These are phyloP conservation scores for Podarcis lilfordi DNA, from an alignment of 2,797 vertebrate genomes.

Conservation along the genomic window DNA sequence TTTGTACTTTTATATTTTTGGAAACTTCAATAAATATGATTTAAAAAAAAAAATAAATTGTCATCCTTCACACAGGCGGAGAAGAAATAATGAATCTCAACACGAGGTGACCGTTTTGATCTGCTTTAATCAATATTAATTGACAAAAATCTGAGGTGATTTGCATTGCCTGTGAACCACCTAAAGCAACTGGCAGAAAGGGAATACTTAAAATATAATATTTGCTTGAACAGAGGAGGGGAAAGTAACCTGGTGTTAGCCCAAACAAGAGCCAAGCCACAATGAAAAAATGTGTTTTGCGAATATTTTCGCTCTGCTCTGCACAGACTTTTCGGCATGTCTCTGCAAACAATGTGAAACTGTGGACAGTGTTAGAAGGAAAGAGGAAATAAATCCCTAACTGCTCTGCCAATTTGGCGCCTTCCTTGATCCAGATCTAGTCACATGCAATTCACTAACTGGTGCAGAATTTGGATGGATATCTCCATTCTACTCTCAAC, in stretches of 20 bases:
- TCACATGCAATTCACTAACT: background rate
- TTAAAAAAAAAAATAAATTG: too few relatives aligned
- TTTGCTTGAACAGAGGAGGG: background rate
- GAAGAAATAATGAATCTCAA: conserved; percentile 5
- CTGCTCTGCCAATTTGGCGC: background rate
- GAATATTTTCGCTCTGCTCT: background rate
- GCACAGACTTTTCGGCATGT: background rate
- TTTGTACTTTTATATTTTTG: too few relatives aligned
- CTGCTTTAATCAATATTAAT: background rate
- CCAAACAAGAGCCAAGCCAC: background rate
- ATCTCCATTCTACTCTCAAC: background rate
- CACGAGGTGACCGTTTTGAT: background rate
- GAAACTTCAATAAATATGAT: too few relatives aligned
- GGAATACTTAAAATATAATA: background rate
- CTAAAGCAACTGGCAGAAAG: background rate
- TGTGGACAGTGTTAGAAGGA: background rate
- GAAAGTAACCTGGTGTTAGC: background rate
- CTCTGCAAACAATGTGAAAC: background rate
- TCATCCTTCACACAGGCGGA: conserved; percentile 22
- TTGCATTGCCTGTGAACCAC: background rate
- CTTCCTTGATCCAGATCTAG: background rate
- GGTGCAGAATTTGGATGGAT: background rate
- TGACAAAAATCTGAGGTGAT: background rate
- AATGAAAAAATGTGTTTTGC: background rate
- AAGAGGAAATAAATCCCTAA: background rate